These are phyloP conservation scores for Noctuana brunneofusca DNA, from an alignment of 2,888 invertebrate genomes.

Conservation along the genomic window DNA sequence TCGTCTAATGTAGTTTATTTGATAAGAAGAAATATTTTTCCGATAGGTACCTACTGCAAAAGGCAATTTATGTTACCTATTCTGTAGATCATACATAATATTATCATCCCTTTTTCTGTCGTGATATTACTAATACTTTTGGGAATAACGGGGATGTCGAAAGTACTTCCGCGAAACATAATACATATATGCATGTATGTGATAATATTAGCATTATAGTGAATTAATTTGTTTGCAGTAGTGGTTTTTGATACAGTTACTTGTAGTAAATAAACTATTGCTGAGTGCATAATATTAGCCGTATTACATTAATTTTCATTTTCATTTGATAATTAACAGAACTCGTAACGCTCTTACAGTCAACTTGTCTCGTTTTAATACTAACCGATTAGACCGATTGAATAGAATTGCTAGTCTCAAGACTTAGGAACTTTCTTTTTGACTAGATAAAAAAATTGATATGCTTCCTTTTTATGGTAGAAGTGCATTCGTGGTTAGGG, in stretches of 20 bases:
- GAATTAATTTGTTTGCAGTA: slow-evolving; percentile 63
- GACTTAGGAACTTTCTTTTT: slow-evolving; percentile 30
- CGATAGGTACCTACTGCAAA: too few relatives aligned
- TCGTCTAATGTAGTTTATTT: too few relatives aligned
- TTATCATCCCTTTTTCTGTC: neutral
- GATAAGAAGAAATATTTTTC: too few relatives aligned
- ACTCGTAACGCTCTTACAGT: slow-evolving; percentile 25
- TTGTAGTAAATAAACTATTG: slow-evolving; percentile 43
- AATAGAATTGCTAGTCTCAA: slow-evolving; percentile 77
- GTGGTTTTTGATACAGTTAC: slow-evolving; percentile 53
- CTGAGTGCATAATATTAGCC: slow-evolving; percentile 32
- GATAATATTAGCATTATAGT: slow-evolving; percentile 52
- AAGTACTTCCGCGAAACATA: slow-evolving; percentile 15
- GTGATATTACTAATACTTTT: slow-evolving; percentile 32
- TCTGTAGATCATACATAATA: neutral
- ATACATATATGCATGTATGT: slow-evolving; percentile 55
- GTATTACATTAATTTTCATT: slow-evolving; percentile 36
- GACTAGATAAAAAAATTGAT: slow-evolving; percentile 20
- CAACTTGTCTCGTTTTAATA: slow-evolving; percentile 29
- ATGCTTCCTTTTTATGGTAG: slow-evolving; percentile 24
- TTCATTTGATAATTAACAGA: slow-evolving; percentile 31
- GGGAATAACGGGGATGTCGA: slow-evolving; percentile 23
- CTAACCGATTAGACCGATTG: slow-evolving; percentile 56
- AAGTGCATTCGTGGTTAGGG: slow-evolving; percentile 11
- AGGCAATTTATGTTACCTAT: slow-evolving; percentile 14